Evolutionary conservation across 2,888 invertebrate species (phyloP), one percentile per base, ranked within the genome.

Genomic region (Achlya flavicornis): DNA sequence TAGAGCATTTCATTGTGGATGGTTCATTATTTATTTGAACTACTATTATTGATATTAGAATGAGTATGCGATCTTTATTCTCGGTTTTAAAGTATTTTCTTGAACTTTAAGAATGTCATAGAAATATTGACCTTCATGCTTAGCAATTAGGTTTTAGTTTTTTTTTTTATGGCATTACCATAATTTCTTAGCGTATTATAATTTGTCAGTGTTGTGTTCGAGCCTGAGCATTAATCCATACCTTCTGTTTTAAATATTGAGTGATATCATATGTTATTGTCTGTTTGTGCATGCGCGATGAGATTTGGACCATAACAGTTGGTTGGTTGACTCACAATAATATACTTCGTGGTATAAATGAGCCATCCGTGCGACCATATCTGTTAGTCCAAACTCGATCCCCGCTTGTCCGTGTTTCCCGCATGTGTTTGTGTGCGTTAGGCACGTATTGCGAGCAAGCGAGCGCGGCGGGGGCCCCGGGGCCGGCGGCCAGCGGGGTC

Each of bases 381-480:
- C 7, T 5, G 4, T n/a, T n/a, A n/a, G 14, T 12, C 48, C 14
- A n/a, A 53, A 53, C n/a, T n/a, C 19, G n/a, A 53, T 53, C 48
- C 48, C 48, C 48, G 48, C 48, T 46, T 59, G 62, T 65, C 81
- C 66, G 96, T 80, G 75, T 67, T 70, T 70, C n/a, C 95, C 95
- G 58, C 86, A 66, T 96, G 65, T 71, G 66, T 61, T 61, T 53
- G 72, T 60, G 67, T 61, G 70, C 70, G 48, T 53, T 53, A 93
- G 90, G 90, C 80, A 77, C 86, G 89, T 92, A 93, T 91, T 94
- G 92, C 95, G 96, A 92, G 94, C 92, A 69, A 83, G 70, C 78
- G 67, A 78, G 16, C 16, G 48, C 8, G 48, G 16, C 16, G 48
- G 48, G 48, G 48, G 11, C n/a, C n/a, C n/a, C 41, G 48, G 48